phyloP scores from a whole-genome alignment of 2,888 invertebrate genomes.

The Norana najaformis region DNA sequence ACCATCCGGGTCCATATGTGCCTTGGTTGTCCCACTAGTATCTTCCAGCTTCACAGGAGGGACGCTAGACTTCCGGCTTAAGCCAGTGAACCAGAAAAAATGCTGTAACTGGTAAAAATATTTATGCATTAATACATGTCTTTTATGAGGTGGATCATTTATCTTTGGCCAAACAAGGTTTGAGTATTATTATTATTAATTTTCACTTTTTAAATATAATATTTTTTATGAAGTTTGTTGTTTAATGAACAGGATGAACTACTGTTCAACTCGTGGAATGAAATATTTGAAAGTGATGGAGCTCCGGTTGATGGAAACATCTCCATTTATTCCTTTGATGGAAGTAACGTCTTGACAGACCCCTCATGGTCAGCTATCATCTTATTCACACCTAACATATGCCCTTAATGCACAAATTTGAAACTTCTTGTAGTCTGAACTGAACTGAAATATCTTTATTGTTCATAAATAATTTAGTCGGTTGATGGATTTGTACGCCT shows the following conservation, averaged over 20 bases:
- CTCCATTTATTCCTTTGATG: conserved; percentile 89
- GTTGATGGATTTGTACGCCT: too few relatives aligned
- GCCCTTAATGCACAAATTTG: neutral
- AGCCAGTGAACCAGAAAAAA: neutral
- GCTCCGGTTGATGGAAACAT: conserved; percentile 80
- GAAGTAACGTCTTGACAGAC: conserved; percentile 86
- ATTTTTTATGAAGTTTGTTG: neutral
- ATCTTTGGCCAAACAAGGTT: neutral
- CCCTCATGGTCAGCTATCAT: conserved; percentile 75
- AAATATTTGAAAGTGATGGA: conserved; percentile 84
- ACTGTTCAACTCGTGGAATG: conserved; percentile 88
- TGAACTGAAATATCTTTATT: neutral
- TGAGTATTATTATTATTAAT: neutral
- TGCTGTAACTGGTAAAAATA: neutral
- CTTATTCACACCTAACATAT: neutral
- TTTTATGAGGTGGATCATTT: neutral
- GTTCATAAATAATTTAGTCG: neutral
- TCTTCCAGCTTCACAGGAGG: too few relatives aligned
- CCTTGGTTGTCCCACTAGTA: too few relatives aligned
- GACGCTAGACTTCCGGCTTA: too few relatives aligned
- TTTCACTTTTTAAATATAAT: neutral
- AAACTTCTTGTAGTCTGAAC: neutral
- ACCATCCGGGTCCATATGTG: too few relatives aligned
- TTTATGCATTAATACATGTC: neutral
- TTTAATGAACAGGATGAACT: conserved; percentile 73